Percentiles rank a stretch among this genome's conserved stretches.
phyloP scores from a whole-genome alignment of 2,888 invertebrate species.

The Pedicia rivosa region DNA sequence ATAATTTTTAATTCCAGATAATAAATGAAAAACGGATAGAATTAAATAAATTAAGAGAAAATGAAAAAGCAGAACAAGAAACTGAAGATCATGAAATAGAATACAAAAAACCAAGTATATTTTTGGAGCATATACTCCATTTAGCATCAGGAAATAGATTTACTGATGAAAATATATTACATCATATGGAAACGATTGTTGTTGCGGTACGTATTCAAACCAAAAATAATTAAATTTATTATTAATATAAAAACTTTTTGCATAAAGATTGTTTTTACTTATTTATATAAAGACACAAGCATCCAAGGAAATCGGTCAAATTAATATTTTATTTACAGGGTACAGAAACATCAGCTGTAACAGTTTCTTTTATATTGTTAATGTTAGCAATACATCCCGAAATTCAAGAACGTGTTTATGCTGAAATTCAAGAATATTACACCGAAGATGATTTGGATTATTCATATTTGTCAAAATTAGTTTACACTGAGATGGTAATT shows the following conservation, averaged over 20 bases:
- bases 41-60: not conserved
- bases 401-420: constrained; percentile 15
- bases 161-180: not conserved
- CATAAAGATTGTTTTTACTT: no score
- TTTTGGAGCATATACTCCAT: constrained; percentile 1
- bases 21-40: not conserved
- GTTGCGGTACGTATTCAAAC: no score
- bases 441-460: constrained; percentile 19
- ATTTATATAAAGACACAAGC: no score
- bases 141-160: not conserved
- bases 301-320: no score
- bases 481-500: constrained; percentile 23
- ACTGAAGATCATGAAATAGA: no score
- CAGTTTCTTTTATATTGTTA: constrained; percentile 19
- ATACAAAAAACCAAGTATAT: constrained; percentile 1
- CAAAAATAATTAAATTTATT: no score
- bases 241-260: no score
- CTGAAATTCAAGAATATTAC: constrained; percentile 7
- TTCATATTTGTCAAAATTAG: constrained; percentile 21
- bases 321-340: no score
- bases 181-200: constrained; percentile 3
- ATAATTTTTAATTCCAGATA: not conserved
- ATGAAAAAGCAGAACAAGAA: not conserved
- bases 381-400: constrained; percentile 23
- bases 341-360: constrained; percentile 24